Conservation (phyloP, 1,140 invertebrate species). For the Papilio helenus region DNA sequence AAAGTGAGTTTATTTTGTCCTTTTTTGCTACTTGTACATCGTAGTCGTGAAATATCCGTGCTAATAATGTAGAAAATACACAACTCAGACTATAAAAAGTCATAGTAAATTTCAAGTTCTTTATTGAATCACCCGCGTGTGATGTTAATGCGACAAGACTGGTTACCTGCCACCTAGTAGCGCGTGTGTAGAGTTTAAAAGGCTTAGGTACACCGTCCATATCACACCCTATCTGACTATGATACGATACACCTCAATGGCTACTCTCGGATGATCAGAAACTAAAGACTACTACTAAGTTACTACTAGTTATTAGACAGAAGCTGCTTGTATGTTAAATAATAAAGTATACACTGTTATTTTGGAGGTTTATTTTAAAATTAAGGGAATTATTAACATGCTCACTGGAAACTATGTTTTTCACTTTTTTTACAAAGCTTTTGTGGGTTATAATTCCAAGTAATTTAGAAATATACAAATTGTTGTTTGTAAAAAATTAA, state of each 20-base stretch:
- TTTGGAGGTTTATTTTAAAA: background rate
- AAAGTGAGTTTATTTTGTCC: background rate
- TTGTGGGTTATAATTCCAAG: background rate
- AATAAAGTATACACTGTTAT: background rate
- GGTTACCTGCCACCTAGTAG: background rate
- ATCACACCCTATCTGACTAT: background rate
- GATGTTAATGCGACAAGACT: background rate
- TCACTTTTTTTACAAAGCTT: background rate
- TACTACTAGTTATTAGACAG: too few relatives aligned
- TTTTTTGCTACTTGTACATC: background rate
- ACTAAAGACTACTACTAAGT: background rate
- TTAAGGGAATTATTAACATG: background rate
- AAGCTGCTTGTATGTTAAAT: too few relatives aligned
- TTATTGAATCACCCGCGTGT: background rate
- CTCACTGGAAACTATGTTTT: background rate
- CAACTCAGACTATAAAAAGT: background rate
- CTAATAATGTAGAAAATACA: slow-evolving; percentile 1
- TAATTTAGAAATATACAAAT: background rate
- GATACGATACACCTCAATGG: background rate
- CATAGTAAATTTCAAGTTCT: background rate
- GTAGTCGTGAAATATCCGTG: background rate
- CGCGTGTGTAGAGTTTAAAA: background rate
- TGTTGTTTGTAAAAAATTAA: background rate
- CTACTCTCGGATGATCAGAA: background rate
- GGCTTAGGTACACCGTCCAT: background rate